These are phyloP conservation scores for Mystacides longicornis DNA, from an alignment of 2,888 invertebrate species.

Conservation along the genomic window DNA sequence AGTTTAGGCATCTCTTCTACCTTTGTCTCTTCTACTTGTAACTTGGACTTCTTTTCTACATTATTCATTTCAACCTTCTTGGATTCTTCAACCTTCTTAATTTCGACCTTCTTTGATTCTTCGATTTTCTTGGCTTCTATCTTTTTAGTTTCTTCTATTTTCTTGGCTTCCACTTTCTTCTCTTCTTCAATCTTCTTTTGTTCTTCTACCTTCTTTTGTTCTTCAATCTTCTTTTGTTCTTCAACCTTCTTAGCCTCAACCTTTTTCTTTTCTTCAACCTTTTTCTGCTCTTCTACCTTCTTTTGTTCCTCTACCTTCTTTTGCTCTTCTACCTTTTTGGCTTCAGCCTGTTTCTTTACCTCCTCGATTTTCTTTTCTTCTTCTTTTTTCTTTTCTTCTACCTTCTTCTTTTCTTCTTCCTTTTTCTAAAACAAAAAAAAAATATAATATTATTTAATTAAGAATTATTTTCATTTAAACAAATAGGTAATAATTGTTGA, in stretches of 20 bases:
- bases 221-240: conserved; percentile 46
- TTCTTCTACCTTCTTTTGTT: conserved; percentile 31
- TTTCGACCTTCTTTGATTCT: conserved; percentile 30
- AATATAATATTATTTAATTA: too few relatives aligned
- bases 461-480: too few relatives aligned
- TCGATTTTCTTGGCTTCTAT: conserved; percentile 28
- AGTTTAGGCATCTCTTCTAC: conserved; percentile 56
- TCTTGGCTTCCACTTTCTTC: conserved; percentile 42
- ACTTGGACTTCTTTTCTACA: conserved; percentile 32
- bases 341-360: conserved; percentile 37
- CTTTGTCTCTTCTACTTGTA: conserved; percentile 44
- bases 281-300: conserved; percentile 27
- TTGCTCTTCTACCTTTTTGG: conserved; percentile 37
- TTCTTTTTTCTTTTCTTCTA: conserved; percentile 46
- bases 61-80: conserved; percentile 35
- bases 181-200: conserved; percentile 40
- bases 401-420: conserved; percentile 40
- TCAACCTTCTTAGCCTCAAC: conserved; percentile 42
- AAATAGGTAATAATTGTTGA: too few relatives aligned
- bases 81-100: conserved; percentile 34
- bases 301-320: conserved; percentile 28
- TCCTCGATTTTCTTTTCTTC: conserved; percentile 32
- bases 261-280: conserved; percentile 31
- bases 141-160: conserved; percentile 28
- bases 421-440: too few relatives aligned